Evolutionary conservation across 2,888 invertebrate genomes (phyloP), one percentile per base, ranked within the genome.

Genomic region (Agrotis segetum): DNA sequence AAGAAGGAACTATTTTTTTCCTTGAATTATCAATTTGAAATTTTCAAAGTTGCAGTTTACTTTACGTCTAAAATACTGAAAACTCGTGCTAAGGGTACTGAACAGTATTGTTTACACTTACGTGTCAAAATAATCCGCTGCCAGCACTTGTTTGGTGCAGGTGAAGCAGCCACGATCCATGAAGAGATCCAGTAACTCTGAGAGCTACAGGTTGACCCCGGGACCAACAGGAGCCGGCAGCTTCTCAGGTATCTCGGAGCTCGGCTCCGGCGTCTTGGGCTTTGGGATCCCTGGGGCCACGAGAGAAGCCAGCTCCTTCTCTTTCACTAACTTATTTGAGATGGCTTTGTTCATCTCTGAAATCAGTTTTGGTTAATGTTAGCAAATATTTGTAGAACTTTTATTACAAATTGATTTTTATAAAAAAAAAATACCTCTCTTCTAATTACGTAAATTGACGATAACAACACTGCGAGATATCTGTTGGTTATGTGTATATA

Each of bases 291-390:
- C 40, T 11, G 40, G 40, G 13, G 50, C 49, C 19, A 13, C 40
- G 13, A 40, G 56, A 16, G 47, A 40, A 7, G 29, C 29, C 44
- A 46, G 44, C 13, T 72, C 47, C 29, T 74, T 74, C 16, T 68
- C 60, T 3, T 49, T 55, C 17, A 55, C 2, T 6, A 64, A 13
- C 49, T 59, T 52, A 9, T n/a, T 49, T 7, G 62, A 44, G 29
- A 70, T 69, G 14, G 52, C 44, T 7, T 71, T 63, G 7, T 59
- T 53, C 13, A 63, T 55, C 4, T 72, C 75, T 75, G 60, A n/a
- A 75, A 75, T 24, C 21, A 74, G 14, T 46, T 58, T 53, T 13
- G 16, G 52, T 19, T 6, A 16, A 40, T 46, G 11, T 69, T 52
- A 69, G 34, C 50, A 47, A 24, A 16, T 16, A 17, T 24, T 11